Conservation (phyloP, 2,888 invertebrate genomes). For the Xylota segnis region DNA sequence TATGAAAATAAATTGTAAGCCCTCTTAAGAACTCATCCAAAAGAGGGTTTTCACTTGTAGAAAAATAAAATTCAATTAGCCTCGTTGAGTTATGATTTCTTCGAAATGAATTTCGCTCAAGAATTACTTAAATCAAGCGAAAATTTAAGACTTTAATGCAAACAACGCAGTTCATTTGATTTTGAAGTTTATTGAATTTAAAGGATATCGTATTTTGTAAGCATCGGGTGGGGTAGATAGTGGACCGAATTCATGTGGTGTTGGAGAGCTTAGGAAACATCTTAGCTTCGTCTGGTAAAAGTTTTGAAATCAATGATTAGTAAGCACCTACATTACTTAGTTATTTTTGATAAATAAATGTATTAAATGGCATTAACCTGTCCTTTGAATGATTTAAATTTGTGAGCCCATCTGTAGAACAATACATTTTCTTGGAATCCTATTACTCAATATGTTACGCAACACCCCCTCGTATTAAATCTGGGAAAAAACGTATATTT, state of each 20-base stretch:
- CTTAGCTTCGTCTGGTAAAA: not conserved
- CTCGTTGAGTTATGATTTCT: not conserved
- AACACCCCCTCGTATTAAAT: not conserved
- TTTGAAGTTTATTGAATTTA: not conserved
- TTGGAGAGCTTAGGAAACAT: not conserved
- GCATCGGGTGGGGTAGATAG: too few species aligned
- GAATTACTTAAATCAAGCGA: not conserved
- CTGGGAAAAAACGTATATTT: not conserved
- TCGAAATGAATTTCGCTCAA: not conserved
- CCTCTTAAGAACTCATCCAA: not conserved
- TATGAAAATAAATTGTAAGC: slow-evolving; percentile 12
- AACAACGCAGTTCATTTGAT: not conserved
- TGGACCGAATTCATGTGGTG: too few species aligned
- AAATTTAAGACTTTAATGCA: not conserved
- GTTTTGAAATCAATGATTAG: not conserved
- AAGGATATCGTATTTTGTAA: not conserved
- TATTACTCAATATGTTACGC: not conserved
- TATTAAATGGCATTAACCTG: not conserved
- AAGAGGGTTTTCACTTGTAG: not conserved
- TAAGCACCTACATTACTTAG: not conserved
- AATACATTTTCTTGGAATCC: not conserved
- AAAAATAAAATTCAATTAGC: not conserved
- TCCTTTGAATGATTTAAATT: not conserved
- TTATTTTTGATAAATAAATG: not conserved
- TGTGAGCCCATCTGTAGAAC: not conserved